Evolutionary conservation across 2,888 invertebrate species (phyloP).

Genomic region (Schizaphis graminum): DNA sequence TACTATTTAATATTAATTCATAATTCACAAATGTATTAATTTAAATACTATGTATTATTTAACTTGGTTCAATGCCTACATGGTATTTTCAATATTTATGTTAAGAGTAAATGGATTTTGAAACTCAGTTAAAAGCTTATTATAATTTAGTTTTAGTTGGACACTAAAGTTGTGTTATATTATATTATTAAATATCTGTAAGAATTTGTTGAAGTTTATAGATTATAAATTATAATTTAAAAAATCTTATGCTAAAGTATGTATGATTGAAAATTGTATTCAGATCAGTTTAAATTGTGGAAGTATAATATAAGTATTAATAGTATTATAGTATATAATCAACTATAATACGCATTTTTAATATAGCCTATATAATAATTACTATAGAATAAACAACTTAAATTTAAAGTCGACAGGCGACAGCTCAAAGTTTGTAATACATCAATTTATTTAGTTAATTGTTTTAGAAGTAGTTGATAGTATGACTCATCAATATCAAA

Average conservation of each 20-base stretch:
- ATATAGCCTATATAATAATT: background rate
- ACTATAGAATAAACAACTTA: background rate
- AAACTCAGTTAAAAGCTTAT: background rate
- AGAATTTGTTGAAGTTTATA: background rate
- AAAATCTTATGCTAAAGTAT: background rate
- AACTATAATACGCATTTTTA: background rate
- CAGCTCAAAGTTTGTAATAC: background rate
- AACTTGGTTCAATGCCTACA: background rate
- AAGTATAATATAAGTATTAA: background rate
- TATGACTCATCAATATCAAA: background rate
- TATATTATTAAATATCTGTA: background rate
- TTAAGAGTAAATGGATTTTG: background rate
- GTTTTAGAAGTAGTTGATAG: background rate
- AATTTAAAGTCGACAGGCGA: background rate
- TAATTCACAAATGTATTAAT: conserved; percentile 17
- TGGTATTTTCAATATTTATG: background rate
- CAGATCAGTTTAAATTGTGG: background rate
- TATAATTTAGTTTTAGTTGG: background rate
- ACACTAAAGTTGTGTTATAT: background rate
- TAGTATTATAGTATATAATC: background rate
- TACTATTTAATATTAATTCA: background rate
- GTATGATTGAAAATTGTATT: background rate
- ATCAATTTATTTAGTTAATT: conserved; percentile 8
- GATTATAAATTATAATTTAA: background rate
- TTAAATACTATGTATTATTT: background rate